Evolutionary conservation across 1,140 invertebrate species (phyloP), one percentile per base, ranked within the genome.

Genomic region (Lordiphosa stackelbergi): DNA sequence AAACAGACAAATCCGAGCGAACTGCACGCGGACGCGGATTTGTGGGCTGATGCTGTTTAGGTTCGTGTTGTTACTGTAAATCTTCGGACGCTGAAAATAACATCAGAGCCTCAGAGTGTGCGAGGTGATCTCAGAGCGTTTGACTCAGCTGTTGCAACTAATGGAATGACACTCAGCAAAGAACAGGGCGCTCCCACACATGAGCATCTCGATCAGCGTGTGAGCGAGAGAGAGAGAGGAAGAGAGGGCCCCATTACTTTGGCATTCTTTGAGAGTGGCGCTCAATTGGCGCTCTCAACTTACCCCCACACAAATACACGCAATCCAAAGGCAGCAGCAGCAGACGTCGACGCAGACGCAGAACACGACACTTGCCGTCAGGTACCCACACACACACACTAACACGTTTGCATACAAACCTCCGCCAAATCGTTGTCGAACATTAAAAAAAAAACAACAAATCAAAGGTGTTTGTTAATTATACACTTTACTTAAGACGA

Each of bases 31-130:
- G 34, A 70, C 75, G 74, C 70, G 61, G 13, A 34, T 49, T 35
- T 22, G 28, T 31, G 28, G 7, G 22, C 55, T 71, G 74, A 57
- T 79, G 70, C 66, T 81, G 66, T 69, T 75, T 68, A 66, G 74
- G 62, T 71, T 79, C 75, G 74, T 73, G 66, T 79, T 79, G 66
- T 81, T 79, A 81, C 74, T 79, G 75, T 79, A 79, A 78, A 79
- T 74, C 75, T 81, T 66, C 60, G 52, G 49, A 66, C 46, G 68
- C 77, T 81, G 59, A 83, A 81, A 83, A 81, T 81, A 81, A 81
- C 77, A 81, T 81, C 77, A 81, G 19, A 24, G 71, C 52, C 54
- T 55, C 59, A 36, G 48, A 46, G 43, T 61, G 65, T 53, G 53
- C 54, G 70, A 70, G 77, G 72, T 79, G 74, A 79, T 79, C 73